These are phyloP conservation scores for Drosophila macrospina DNA, from an alignment of 2,888 invertebrate species.

Conservation along the genomic window DNA sequence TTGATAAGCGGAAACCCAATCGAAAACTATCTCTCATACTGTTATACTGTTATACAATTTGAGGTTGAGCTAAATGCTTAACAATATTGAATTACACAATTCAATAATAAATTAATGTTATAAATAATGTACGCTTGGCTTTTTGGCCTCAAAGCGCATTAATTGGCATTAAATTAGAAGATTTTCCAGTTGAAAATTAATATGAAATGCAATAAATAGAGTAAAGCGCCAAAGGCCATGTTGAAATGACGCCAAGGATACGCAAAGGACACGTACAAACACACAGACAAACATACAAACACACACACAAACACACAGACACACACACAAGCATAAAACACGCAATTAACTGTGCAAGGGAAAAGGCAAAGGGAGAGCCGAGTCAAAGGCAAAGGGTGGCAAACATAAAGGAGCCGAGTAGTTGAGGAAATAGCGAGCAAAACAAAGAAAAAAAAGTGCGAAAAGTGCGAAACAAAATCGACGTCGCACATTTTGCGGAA, in stretches of 20 bases:
- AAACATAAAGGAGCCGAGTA: too few species aligned
- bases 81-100: slow-evolving; percentile 16
- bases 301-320: neutral
- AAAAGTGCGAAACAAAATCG: slow-evolving; percentile 45
- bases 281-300: slow-evolving; percentile 11
- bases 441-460: neutral
- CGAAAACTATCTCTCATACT: too few species aligned
- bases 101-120: slow-evolving; percentile 8
- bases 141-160: slow-evolving; percentile 18
- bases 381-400: neutral
- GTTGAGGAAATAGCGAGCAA: neutral
- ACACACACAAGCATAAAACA: slow-evolving; percentile 23
- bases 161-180: slow-evolving; percentile 38
- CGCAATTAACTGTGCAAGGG: slow-evolving; percentile 50
- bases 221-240: slow-evolving; percentile 21
- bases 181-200: slow-evolving; percentile 27
- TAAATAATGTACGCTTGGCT: slow-evolving; percentile 17
- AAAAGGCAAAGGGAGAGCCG: neutral
- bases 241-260: slow-evolving; percentile 25
- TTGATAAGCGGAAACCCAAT: too few species aligned
- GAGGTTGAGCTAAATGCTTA: too few species aligned
- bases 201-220: slow-evolving; percentile 46
- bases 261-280: slow-evolving; percentile 15
- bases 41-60: too few species aligned
- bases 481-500: slow-evolving; percentile 62